Base-by-base conservation (phyloP, 1,140 invertebrate species). In the Plodia interpunctella region DNA sequence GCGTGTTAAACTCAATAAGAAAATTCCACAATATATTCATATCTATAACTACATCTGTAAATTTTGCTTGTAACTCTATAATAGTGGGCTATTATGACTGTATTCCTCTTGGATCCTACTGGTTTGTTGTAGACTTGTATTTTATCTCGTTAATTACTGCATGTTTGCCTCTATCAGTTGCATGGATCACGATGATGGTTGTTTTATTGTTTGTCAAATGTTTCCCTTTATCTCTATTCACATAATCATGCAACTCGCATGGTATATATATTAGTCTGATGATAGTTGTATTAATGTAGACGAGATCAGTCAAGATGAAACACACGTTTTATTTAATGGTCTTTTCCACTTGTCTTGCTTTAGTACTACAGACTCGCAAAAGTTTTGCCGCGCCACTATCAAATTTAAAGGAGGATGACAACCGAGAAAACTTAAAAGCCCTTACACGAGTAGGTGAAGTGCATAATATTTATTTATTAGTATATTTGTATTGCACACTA, bases 141-240 rank as follows among this genome's bases (percentile, higher is more conserved):
- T 72, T 69, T 70, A 82, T 82, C 70, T 69, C 50, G 44, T 49
- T 54, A 65, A 72, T 73, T 70, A 72, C 53, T 57, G 54, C 52
- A 69, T 75, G 62, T 72, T 70, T 69, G 9, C 54, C 15, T n/a
- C 56, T 63, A 77, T 77, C 72, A 59, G 49, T 44, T 52, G 55
- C 59, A 56, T 68, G 56, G 56, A 72, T 67, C 69, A 51, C 60
- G 60, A 79, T 76, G 81, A 80, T 84, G 78, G 75, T 70, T 59
- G 60, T 76, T 72, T 61, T 71, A 84, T 83, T 83, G 75, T 83
- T 76, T 80, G 68, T 76, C 66, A 75, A 72, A 76, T 63, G 64
- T 73, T 80, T 73, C 70, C 74, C 62, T 74, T 72, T 63, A 62
- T 35, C 57, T 51, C 11, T 32, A 32, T 32, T 32, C 30, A 50